These are phyloP conservation scores for Neoseiulus cucumeris DNA, from an alignment of 1,140 invertebrate genomes.

Conservation along the genomic window DNA sequence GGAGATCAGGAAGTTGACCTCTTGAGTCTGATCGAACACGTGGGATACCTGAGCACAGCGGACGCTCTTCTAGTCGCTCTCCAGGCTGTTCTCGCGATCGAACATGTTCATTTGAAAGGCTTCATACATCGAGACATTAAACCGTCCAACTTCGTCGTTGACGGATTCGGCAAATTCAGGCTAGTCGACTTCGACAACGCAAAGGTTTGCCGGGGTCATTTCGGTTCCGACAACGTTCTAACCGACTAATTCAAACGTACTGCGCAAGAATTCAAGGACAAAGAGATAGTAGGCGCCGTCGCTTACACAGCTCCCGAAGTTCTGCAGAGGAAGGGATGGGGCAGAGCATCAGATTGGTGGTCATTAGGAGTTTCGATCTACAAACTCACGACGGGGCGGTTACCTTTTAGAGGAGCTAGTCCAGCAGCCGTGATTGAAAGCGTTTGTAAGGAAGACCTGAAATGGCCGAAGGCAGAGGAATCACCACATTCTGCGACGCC, in stretches of 20 bases:
- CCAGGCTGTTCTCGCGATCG: neutral
- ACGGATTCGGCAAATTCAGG: neutral
- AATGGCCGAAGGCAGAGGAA: neutral
- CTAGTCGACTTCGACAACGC: neutral
- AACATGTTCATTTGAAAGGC: neutral
- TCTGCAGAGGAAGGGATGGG: neutral
- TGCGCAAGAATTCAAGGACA: neutral
- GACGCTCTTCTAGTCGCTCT: neutral
- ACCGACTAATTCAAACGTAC: neutral
- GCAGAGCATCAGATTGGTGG: neutral
- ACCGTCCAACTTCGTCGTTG: neutral
- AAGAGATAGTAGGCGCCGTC: neutral
- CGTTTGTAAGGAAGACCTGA: neutral
- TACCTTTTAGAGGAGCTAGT: neutral
- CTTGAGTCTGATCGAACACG: neutral
- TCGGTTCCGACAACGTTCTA: neutral
- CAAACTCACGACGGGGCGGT: neutral
- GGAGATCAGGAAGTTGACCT: neutral
- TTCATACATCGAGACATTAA: neutral
- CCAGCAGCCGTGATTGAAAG: neutral
- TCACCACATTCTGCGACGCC: neutral
- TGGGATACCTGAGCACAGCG: neutral
- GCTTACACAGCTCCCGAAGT: constrained; percentile 1
- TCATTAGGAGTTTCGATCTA: neutral
- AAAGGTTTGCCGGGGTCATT: neutral